Conservation (phyloP, 2,797 vertebrate genomes). For the Cirrhinus molitorella region DNA sequence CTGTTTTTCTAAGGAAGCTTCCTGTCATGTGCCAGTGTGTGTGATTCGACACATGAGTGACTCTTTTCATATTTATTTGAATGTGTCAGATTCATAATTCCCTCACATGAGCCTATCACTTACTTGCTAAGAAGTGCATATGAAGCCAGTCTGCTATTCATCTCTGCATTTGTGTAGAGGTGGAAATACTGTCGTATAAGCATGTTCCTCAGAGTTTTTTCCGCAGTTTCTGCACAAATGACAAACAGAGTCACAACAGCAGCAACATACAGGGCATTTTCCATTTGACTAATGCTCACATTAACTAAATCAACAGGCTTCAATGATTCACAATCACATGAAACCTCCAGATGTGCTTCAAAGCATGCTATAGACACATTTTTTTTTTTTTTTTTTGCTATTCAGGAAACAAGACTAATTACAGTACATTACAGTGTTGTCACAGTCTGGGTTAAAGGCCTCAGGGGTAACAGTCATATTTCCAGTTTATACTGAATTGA, state of each 20-base stretch:
- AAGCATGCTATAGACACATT: neutral
- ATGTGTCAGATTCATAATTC: neutral
- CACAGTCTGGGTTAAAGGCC: neutral
- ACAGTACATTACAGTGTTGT: neutral
- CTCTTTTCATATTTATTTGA: neutral
- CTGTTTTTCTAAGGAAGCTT: neutral
- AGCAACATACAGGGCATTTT: neutral
- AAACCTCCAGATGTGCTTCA: constrained; percentile 6
- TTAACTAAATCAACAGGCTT: neutral
- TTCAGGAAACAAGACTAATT: neutral
- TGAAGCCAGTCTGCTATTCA: constrained; percentile 39
- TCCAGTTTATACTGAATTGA: neutral
- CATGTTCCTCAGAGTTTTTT: constrained; percentile 49
- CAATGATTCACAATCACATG: constrained; percentile 11
- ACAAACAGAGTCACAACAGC: neutral
- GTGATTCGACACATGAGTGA: neutral
- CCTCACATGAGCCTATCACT: neutral
- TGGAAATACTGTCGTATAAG: constrained; percentile 55
- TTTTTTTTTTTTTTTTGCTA: no score
- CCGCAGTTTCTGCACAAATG: constrained; percentile 41
- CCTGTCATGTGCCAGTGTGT: neutral
- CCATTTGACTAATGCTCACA: neutral
- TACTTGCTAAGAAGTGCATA: constrained; percentile 55
- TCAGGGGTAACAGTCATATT: neutral
- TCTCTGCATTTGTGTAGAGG: neutral